A percentile compares a stretch with the other conserved stretches of the same genome.
Conservation (phyloP, 2,888 invertebrate species). For the Patella ulyssiponensis region DNA sequence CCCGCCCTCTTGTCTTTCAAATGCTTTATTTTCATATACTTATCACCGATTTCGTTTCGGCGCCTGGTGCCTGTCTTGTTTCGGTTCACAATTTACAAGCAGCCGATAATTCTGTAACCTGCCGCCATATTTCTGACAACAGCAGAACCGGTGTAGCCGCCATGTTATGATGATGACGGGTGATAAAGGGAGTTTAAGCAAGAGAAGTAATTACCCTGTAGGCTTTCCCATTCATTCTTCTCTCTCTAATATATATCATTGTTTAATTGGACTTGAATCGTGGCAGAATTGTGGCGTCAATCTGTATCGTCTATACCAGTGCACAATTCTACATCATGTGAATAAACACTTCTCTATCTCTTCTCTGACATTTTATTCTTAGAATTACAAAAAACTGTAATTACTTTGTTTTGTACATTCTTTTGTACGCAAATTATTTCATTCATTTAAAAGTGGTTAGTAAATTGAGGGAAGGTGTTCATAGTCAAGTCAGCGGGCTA, state of each 20-base stretch:
- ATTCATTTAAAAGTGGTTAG: too few species aligned
- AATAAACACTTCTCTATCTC: too few species aligned
- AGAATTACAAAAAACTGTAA: too few species aligned
- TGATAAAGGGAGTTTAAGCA: not conserved
- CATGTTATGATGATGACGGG: not conserved
- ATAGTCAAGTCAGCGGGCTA: too few species aligned
- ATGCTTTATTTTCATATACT: conserved; percentile 2
- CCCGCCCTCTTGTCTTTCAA: not conserved
- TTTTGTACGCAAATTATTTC: too few species aligned
- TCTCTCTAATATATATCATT: not conserved
- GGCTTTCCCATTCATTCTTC: not conserved
- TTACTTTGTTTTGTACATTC: too few species aligned
- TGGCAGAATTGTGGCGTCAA: not conserved
- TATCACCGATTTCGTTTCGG: not conserved
- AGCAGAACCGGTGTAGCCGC: not conserved
- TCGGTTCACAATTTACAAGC: not conserved
- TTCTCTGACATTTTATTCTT: too few species aligned
- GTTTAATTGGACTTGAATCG: not conserved
- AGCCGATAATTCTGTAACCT: not conserved
- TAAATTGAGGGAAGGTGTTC: too few species aligned
- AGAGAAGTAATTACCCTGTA: conserved; percentile 2
- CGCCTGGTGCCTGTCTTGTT: not conserved
- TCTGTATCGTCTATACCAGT: not conserved
- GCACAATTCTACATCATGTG: not conserved
- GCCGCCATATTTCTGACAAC: not conserved